Evolutionary conservation across 2,888 invertebrate species (phyloP).

Genomic region (Caenorhabditis sp.): DNA sequence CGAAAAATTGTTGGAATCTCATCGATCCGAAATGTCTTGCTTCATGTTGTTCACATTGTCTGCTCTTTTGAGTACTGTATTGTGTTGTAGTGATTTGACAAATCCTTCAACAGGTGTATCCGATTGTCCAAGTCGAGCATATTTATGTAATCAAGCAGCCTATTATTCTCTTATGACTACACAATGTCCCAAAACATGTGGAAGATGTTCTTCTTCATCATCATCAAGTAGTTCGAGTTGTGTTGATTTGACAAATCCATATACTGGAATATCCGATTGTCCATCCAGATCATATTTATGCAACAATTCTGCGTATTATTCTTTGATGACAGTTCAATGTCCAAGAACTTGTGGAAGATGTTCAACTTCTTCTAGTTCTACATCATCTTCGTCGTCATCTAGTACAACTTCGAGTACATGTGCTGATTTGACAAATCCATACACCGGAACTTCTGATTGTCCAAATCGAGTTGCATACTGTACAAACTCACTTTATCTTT

Average conservation of each 20-base stretch:
- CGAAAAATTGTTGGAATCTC: too few relatives aligned
- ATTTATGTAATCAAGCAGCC: slow-evolving; percentile 31
- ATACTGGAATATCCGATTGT: slow-evolving; percentile 42
- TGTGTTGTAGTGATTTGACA: slow-evolving; percentile 22
- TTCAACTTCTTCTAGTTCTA: slow-evolving; percentile 7
- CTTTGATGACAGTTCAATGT: slow-evolving; percentile 42
- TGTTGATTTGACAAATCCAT: slow-evolving; percentile 37
- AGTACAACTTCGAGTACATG: slow-evolving; percentile 8
- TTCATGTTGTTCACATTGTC: too few relatives aligned
- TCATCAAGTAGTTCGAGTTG: slow-evolving; percentile 9
- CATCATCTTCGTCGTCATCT: slow-evolving; percentile 6
- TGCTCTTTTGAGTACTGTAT: background rate
- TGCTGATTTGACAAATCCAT: slow-evolving; percentile 15
- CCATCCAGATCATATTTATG: slow-evolving; percentile 33
- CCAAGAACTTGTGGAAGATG: slow-evolving; percentile 43
- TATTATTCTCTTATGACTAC: slow-evolving; percentile 27
- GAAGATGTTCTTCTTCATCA: slow-evolving; percentile 17
- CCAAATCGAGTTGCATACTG: slow-evolving; percentile 16
- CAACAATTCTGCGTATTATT: slow-evolving; percentile 38
- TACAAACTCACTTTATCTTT: slow-evolving; percentile 17
- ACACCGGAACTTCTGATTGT: slow-evolving; percentile 22
- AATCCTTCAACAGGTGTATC: slow-evolving; percentile 33
- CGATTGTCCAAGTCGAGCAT: slow-evolving; percentile 19
- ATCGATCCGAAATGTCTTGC: too few relatives aligned
- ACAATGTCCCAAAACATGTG: slow-evolving; percentile 38